Evolutionary conservation across 2,113 vertebrate species (phyloP).

Genomic region (Arothron firmamentum): DNA sequence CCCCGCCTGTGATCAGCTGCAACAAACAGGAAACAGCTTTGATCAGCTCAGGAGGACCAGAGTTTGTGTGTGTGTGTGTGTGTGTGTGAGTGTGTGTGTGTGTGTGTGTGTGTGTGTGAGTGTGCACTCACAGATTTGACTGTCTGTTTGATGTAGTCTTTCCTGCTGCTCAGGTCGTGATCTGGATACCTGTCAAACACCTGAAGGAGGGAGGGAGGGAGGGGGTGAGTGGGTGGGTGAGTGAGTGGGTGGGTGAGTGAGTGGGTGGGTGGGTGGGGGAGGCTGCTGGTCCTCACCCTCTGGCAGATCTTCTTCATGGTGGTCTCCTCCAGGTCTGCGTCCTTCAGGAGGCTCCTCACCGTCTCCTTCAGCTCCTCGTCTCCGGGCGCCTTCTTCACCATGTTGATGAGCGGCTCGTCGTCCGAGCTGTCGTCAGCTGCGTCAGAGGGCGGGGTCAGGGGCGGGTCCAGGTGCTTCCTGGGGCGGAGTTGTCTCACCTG

Average conservation of each 20-base stretch:
- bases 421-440: slow-evolving; percentile 87
- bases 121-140: slow-evolving; percentile 85
- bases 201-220: slow-evolving; percentile 60
- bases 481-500: slow-evolving; percentile 57
- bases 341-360: slow-evolving; percentile 83
- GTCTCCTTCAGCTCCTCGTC: slow-evolving; percentile 87
- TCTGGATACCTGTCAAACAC: slow-evolving; percentile 90
- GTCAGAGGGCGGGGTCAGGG: accelerated
- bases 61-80: neutral
- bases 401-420: slow-evolving; percentile 90
- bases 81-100: no score
- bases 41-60: no score
- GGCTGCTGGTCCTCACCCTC: no score
- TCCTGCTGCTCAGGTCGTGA: slow-evolving; percentile 85
- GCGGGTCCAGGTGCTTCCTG: neutral
- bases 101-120: neutral
- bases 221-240: neutral
- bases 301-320: slow-evolving; percentile 98
- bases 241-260: neutral
- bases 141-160: slow-evolving; percentile 90
- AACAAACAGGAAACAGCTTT: no score
- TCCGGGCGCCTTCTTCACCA: slow-evolving; percentile 85
- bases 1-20: no score
- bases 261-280: neutral
- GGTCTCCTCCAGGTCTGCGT: slow-evolving; percentile 89